Conservation (phyloP, 2,797 vertebrate genomes). For the Coregonus ussuriensis region DNA sequence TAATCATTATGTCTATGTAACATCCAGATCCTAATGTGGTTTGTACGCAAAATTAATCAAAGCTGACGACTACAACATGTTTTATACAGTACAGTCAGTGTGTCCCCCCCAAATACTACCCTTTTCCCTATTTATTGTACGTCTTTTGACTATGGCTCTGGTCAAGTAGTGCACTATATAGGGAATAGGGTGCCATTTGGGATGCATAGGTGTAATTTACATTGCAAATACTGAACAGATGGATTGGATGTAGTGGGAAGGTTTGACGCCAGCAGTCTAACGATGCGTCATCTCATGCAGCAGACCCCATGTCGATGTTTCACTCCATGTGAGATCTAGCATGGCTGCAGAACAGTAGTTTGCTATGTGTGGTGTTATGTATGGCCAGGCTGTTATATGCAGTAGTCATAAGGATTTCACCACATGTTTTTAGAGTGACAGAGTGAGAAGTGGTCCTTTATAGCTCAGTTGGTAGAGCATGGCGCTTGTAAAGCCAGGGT, state of each 20-base stretch:
- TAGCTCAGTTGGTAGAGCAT: too few species aligned
- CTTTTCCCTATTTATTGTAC: too few species aligned
- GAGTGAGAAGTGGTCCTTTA: constrained; percentile 20
- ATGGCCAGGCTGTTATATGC: background rate
- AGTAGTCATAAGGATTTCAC: background rate
- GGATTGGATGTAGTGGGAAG: background rate
- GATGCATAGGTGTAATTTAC: constrained; percentile 24
- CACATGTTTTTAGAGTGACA: constrained; percentile 38
- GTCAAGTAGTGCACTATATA: too few species aligned
- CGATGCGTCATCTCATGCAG: background rate
- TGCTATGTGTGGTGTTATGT: background rate
- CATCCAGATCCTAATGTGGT: constrained; percentile 19
- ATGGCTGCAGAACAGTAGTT: background rate
- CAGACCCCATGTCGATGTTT: background rate
- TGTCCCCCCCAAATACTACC: too few species aligned
- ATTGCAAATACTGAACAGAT: background rate
- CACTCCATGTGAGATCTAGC: constrained; percentile 5
- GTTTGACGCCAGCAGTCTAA: background rate
- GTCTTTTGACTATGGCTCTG: too few species aligned
- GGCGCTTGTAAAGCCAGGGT: too few species aligned
- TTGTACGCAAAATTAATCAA: constrained; percentile 39
- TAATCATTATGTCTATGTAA: constrained; percentile 35
- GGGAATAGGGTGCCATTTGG: background rate
- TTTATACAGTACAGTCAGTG: background rate
- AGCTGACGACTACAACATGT: constrained; percentile 28